phyloP scores from a whole-genome alignment of 2,797 vertebrate genomes.

The Hafferia zeledoni region DNA sequence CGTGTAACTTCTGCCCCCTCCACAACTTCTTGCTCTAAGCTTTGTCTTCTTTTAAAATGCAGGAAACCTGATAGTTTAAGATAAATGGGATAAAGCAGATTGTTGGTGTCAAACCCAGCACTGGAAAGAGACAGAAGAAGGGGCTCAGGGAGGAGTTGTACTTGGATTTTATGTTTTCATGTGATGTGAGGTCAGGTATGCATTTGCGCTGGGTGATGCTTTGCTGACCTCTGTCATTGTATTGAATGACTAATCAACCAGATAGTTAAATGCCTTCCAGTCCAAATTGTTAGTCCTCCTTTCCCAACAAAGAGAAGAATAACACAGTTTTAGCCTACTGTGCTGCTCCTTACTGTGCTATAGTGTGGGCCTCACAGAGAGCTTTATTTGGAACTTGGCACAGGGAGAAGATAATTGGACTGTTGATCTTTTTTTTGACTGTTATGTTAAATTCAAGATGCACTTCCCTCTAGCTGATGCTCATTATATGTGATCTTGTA shows the following conservation, averaged over 20 bases:
- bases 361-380: not conserved
- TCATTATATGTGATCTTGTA: constrained; percentile 45
- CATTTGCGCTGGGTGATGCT: not conserved
- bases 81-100: not conserved
- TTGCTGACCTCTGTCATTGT: not conserved
- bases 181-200: not conserved
- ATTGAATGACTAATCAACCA: constrained; percentile 44
- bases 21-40: not conserved
- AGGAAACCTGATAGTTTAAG: not conserved
- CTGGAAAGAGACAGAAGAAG: not conserved
- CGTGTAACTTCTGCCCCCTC: accelerated
- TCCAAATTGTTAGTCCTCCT: constrained; percentile 11
- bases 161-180: not conserved
- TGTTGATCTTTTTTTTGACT: constrained; percentile 11
- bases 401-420: constrained; percentile 52
- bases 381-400: not conserved
- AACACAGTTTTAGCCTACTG: constrained; percentile 41
- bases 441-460: constrained; percentile 29
- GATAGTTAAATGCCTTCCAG: constrained; percentile 38
- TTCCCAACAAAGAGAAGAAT: constrained; percentile 43
- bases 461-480: not conserved
- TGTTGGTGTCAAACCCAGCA: not conserved
- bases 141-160: not conserved
- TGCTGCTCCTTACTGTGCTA: constrained; percentile 43
- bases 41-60: not conserved